Conservation (phyloP, 2,888 invertebrate genomes). For the Xestia c-nigrum region DNA sequence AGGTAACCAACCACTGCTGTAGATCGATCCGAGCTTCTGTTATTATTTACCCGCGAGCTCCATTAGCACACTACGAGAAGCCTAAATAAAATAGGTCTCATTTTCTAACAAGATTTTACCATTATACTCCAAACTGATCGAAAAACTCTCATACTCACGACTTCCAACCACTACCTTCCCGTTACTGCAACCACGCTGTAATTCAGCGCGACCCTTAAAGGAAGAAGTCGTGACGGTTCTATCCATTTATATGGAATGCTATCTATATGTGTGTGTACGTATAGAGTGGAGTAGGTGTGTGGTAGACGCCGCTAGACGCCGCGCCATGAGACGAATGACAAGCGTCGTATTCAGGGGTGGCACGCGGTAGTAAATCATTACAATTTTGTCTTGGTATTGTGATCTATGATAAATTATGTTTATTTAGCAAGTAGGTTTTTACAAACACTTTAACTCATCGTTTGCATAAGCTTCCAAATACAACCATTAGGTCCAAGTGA, state of each 20-base stretch:
- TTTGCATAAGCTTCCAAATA: too few relatives aligned
- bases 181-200: conserved; percentile 37
- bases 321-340: conserved; percentile 62
- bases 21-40: not conserved
- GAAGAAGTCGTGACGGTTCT: conserved; percentile 48
- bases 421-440: too few relatives aligned
- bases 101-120: not conserved
- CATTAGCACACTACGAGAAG: not conserved
- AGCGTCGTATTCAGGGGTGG: conserved; percentile 54
- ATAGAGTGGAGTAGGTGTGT: conserved; percentile 32
- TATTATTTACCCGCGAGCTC: not conserved
- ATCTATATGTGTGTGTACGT: not conserved
- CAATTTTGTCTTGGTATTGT: not conserved
- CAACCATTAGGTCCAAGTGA: too few relatives aligned
- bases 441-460: too few relatives aligned
- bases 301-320: conserved; percentile 51
- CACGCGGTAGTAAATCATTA: not conserved
- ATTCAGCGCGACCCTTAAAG: conserved; percentile 31
- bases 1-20: not conserved
- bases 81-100: not conserved
- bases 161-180: conserved; percentile 10
- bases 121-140: not conserved
- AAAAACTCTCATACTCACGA: conserved; percentile 28
- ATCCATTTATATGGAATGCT: conserved; percentile 13
- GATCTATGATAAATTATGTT: too few relatives aligned